Base-by-base conservation (phyloP, 1,140 invertebrate genomes). In the Lepidurus arcticus region DNA sequence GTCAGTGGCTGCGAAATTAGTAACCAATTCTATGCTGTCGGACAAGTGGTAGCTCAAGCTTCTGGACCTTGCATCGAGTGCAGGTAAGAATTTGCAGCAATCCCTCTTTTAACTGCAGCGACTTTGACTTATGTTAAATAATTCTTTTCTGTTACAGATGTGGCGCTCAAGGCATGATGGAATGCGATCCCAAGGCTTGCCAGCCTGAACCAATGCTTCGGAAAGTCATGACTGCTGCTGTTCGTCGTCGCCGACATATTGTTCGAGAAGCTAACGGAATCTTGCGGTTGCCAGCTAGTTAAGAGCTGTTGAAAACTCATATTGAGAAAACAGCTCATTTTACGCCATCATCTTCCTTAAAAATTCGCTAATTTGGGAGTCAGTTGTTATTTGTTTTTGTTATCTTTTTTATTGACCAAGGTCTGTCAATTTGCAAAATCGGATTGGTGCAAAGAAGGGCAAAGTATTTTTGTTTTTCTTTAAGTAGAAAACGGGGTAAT, bases 31-130 rank as follows among this genome's bases (percentile, higher is more conserved):
- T 96, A 95, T 83, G 88, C 90, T 84, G 90, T 94, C 73, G 94
- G 94, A 80, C 92, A 96, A 85, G 87, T 90, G 26, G 92, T 97
- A 74, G 88, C 89, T 82, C 90, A 92, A 75, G 90, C 93, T 73
- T 96, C 94, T 82, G 93, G 94, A 83, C 94, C 94, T 82, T 96
- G 95, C 86, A 90, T 95, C 82, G 90, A 93, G 81, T 97, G 95
- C 92, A 93, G 89, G 93, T 96, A 89, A 93, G 91, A 92, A 85
- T 73, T 9, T 77, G 78, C 65, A 75, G 45, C 76, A 47, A 8
- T 77, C 78, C 77, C 10, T 80, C 44, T 13, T 16, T 78, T 76
- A 1, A 47, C 0, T 34, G 1, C 16, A 44, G 16, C 24, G 24
- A 34, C 80, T n/a, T 1, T 76, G 81, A 73, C 78, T 77, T 75